Percentiles rank a stretch among this genome's conserved stretches.
These are phyloP conservation scores for Drosophila differens DNA, from an alignment of 2,888 invertebrate species.

Conservation along the genomic window DNA sequence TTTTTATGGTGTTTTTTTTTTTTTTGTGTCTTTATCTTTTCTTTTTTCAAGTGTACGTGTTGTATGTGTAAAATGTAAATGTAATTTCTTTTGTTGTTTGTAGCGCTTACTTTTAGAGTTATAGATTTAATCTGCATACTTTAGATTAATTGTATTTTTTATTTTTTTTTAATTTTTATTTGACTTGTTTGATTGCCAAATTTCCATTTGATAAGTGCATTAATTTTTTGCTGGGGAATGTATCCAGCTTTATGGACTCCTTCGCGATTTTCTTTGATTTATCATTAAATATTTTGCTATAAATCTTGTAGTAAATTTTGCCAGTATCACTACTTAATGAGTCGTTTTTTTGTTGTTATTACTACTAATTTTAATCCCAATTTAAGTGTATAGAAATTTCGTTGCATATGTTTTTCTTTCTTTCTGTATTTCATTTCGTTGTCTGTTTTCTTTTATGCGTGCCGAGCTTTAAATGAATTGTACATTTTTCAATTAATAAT, in stretches of 20 bases:
- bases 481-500: slow-evolving; percentile 40
- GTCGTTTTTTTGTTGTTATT: neutral
- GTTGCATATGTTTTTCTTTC: slow-evolving; percentile 1
- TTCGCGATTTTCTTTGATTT: neutral
- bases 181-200: neutral
- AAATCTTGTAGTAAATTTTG: neutral
- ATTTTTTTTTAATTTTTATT: neutral
- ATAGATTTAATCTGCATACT: neutral
- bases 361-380: neutral
- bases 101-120: neutral
- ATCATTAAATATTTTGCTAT: neutral
- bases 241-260: neutral
- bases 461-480: slow-evolving; percentile 43
- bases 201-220: neutral
- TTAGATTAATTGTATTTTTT: neutral
- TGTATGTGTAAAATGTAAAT: slow-evolving; percentile 9
- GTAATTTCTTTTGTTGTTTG: slow-evolving; percentile 1
- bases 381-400: slow-evolving; percentile 11
- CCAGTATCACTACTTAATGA: neutral
- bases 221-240: neutral
- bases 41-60: slow-evolving; percentile 33
- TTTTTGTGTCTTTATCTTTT: slow-evolving; percentile 12
- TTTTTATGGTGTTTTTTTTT: neutral
- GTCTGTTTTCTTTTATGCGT: slow-evolving; percentile 48
- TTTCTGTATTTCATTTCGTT: slow-evolving; percentile 12